Evolutionary conservation across 2,113 vertebrate genomes (phyloP).

Genomic region (Phocoena sinus): DNA sequence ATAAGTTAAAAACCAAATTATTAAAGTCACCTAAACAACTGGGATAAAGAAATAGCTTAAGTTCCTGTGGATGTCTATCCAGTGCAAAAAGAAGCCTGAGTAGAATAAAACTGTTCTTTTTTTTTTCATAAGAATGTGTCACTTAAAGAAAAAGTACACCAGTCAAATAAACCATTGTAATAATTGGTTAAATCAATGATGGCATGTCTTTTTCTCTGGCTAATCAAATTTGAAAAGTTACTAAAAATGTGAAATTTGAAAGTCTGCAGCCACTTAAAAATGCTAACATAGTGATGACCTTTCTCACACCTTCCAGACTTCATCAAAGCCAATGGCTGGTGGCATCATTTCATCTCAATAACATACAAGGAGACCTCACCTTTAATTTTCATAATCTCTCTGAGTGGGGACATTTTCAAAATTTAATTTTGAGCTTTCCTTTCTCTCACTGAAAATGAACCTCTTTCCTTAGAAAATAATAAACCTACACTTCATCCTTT

Average conservation of each 20-base stretch:
- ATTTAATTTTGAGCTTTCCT: background rate
- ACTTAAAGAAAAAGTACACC: background rate
- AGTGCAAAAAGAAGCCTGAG: background rate
- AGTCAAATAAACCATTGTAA: background rate
- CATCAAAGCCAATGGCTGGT: background rate
- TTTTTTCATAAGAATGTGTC: background rate
- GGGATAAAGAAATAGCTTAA: background rate
- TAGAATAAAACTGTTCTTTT: background rate
- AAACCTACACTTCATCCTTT: background rate
- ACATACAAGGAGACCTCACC: background rate
- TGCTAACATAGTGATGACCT: background rate
- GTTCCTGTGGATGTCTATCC: background rate
- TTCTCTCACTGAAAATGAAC: background rate
- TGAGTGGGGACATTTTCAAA: background rate
- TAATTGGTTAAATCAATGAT: background rate
- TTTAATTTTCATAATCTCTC: background rate
- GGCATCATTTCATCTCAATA: background rate
- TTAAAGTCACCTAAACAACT: background rate
- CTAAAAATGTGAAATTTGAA: background rate
- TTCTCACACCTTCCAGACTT: background rate
- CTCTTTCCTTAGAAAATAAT: background rate
- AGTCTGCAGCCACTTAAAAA: background rate
- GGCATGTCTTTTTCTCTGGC: background rate
- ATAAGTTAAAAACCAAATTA: constrained; percentile 30
- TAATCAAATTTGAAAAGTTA: background rate